Evolutionary conservation across 1,140 invertebrate genomes (phyloP), one percentile per base, ranked within the genome.

Genomic region (Pygmarrhopalites habei): DNA sequence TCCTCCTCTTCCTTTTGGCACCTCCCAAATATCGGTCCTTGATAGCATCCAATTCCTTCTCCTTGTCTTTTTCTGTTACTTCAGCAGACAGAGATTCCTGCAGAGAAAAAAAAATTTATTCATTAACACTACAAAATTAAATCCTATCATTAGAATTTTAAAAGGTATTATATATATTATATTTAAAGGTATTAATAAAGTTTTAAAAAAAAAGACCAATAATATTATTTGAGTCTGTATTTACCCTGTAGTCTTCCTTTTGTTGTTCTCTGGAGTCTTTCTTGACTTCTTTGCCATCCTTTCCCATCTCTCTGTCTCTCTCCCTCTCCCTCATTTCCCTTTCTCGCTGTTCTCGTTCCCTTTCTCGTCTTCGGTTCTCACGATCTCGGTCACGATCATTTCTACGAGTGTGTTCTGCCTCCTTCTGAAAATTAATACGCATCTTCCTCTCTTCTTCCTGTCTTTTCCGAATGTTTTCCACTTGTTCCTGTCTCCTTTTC

Each of bases 11-110:
- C 74, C 94, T 96, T 73, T 98, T 98, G 0, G 93, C 79, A 19
- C 95, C 83, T 10, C 93, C 92, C n/a, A 99, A 80, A 77, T 97
- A 99, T 10, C 95, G 81, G 75, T 97, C 95, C 69, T 91, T 89
- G 49, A 95, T 95, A 0, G 92, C 92, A 77, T 95, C 91, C 43
- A 88, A 81, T 78, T 95, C 92, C 65, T 89, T 86, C 75, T 93
- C 89, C 73, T 92, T 93, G 72, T 94, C 90, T 74, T 93, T 93
- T 35, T 75, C 74, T 4, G 66, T 49, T 28, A 60, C 39, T 61
- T 72, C 71, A 17, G 70, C 69, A 19, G 19, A 17, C 0, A 52
- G 51, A 35, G 39, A 52, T 15, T 59, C 47, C 44, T 64, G 21
- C 4, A 62, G 43, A 55, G 7, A 1, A n/a, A n/a, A n/a, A n/a